A percentile compares a stretch with the other conserved stretches of the same genome.
Conservation (phyloP, 2,888 invertebrate genomes). For the Neocrepidodera transversa region DNA sequence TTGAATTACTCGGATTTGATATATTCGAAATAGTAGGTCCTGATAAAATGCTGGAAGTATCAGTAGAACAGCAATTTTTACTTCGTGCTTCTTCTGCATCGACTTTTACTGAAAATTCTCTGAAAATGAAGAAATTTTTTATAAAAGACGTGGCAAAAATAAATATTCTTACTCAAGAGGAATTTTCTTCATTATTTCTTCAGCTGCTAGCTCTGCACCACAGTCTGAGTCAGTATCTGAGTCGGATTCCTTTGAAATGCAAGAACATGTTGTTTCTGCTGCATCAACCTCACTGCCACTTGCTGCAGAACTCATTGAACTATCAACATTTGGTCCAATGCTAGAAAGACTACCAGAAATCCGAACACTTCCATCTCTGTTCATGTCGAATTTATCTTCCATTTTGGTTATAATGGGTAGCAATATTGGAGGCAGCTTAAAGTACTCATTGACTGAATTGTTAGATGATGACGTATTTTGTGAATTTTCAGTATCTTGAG, state of each 20-base stretch:
- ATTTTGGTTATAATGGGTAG: constrained; percentile 73
- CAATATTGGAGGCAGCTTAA: constrained; percentile 75
- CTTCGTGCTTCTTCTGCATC: constrained; percentile 6
- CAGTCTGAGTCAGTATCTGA: constrained; percentile 40
- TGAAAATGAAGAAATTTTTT: too few species aligned
- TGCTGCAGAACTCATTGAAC: constrained; percentile 57
- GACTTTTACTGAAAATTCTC: neutral
- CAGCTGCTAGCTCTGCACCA: constrained; percentile 24
- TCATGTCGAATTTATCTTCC: constrained; percentile 55
- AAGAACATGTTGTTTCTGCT: constrained; percentile 33
- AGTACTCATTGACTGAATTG: constrained; percentile 63
- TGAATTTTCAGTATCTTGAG: constrained; percentile 69
- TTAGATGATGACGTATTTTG: constrained; percentile 67
- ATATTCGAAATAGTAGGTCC: constrained; percentile 37
- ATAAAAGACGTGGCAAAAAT: too few species aligned
- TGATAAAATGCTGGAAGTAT: constrained; percentile 43
- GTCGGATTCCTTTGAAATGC: constrained; percentile 38
- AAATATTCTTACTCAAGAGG: constrained; percentile 27
- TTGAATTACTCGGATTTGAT: constrained; percentile 42
- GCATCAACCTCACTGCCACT: constrained; percentile 51
- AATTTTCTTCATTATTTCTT: constrained; percentile 16
- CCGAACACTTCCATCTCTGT: constrained; percentile 40
- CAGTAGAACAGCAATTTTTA: constrained; percentile 44
- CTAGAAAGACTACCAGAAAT: constrained; percentile 72
- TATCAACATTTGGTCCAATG: constrained; percentile 74